phyloP scores from a whole-genome alignment of 2,113 vertebrate genomes.

The Orcinus orca region DNA sequence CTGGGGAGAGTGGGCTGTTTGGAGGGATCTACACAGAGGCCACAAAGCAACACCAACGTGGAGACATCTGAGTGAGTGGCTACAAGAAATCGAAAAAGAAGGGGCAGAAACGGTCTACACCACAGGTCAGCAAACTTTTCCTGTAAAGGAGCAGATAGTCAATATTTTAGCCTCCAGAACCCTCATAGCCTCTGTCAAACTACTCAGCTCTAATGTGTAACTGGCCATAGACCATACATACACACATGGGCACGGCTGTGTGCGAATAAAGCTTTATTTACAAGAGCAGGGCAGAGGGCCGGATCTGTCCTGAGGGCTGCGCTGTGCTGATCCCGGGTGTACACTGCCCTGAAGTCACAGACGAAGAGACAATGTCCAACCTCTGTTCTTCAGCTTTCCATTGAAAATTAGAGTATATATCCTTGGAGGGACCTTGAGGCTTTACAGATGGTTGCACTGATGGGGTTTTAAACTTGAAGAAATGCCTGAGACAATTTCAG shows the following conservation, averaged over 20 bases:
- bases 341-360: background rate
- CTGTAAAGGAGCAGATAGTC: background rate
- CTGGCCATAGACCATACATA: background rate
- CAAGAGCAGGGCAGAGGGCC: background rate
- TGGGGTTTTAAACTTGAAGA: background rate
- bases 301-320: background rate
- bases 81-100: background rate
- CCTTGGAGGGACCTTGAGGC: background rate
- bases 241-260: background rate
- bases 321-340: background rate
- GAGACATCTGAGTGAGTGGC: background rate
- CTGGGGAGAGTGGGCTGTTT: background rate
- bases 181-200: background rate
- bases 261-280: constrained; percentile 10
- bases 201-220: background rate
- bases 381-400: background rate
- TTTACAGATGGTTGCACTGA: background rate
- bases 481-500: background rate
- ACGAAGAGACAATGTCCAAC: background rate
- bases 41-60: background rate
- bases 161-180: background rate
- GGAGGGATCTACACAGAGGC: background rate
- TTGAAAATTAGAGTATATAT: background rate
- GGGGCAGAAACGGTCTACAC: background rate
- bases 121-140: background rate